Evolutionary conservation across 2,888 invertebrate species (phyloP).

Genomic region (Ennomos fuscantarius): DNA sequence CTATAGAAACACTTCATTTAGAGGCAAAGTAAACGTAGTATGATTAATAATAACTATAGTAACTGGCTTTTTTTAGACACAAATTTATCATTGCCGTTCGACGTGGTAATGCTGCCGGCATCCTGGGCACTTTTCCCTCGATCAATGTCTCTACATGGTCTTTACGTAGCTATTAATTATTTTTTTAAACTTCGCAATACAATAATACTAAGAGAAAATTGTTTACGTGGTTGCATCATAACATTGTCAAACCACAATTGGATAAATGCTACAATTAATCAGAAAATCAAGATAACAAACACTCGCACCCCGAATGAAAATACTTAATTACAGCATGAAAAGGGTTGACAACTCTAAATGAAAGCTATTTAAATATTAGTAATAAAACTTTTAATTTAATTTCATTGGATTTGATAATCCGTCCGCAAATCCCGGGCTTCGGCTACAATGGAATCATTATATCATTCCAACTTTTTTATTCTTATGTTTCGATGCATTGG

Average conservation of each 20-base stretch:
- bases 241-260: slow-evolving; percentile 26
- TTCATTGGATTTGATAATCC: slow-evolving; percentile 22
- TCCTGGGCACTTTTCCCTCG: too few species aligned
- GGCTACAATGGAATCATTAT: neutral
- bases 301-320: slow-evolving; percentile 28
- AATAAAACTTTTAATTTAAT: slow-evolving; percentile 38
- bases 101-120: too few species aligned
- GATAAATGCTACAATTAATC: slow-evolving; percentile 26
- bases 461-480: slow-evolving; percentile 6
- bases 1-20: too few species aligned
- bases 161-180: too few species aligned
- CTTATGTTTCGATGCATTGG: slow-evolving; percentile 31
- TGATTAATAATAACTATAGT: too few species aligned
- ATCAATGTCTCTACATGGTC: too few species aligned
- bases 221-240: neutral
- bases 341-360: slow-evolving; percentile 36
- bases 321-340: slow-evolving; percentile 37
- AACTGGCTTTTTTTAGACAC: too few species aligned
- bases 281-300: slow-evolving; percentile 32
- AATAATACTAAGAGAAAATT: too few species aligned
- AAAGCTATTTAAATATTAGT: slow-evolving; percentile 32
- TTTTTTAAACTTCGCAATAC: too few species aligned
- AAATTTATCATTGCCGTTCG: too few species aligned
- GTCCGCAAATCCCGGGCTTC: neutral
- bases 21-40: too few species aligned